phyloP scores from a whole-genome alignment of 2,113 vertebrate genomes.

The Pimephales promelas region DNA sequence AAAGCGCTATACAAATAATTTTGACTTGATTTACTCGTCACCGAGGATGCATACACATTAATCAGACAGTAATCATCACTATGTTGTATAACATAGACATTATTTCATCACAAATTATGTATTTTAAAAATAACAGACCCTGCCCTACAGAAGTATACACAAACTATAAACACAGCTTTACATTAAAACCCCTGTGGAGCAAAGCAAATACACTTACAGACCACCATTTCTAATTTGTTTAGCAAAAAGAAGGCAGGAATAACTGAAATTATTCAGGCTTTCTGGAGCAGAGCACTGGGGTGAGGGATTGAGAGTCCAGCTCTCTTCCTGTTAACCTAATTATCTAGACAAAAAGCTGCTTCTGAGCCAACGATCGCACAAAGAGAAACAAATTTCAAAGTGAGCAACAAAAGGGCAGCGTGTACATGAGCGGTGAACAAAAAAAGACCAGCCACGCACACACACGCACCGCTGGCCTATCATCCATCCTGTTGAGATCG shows the following conservation, averaged over 20 bases:
- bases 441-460: constrained; percentile 25
- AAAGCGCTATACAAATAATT: background rate
- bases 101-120: background rate
- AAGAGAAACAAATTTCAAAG: constrained; percentile 23
- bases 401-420: constrained; percentile 30
- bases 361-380: constrained; percentile 34
- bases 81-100: background rate
- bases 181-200: background rate
- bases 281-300: background rate
- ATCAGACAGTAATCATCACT: background rate
- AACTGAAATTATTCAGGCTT: constrained; percentile 20
- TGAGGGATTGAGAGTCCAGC: constrained; percentile 3
- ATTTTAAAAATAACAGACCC: background rate
- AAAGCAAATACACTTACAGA: background rate
- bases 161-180: background rate
- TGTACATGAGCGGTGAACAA: constrained; percentile 23
- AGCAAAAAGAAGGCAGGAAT: background rate
- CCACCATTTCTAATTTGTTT: background rate
- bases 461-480: constrained; percentile 10
- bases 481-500: constrained; percentile 41
- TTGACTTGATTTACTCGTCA: background rate
- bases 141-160: background rate
- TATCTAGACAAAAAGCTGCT: constrained; percentile 22
- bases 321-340: constrained; percentile 35
- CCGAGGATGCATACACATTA: background rate